Percentiles rank a stretch among this genome's conserved stretches.
Evolutionary conservation across 2,113 vertebrate species (phyloP).

Genomic region (Urocolius indicus): DNA sequence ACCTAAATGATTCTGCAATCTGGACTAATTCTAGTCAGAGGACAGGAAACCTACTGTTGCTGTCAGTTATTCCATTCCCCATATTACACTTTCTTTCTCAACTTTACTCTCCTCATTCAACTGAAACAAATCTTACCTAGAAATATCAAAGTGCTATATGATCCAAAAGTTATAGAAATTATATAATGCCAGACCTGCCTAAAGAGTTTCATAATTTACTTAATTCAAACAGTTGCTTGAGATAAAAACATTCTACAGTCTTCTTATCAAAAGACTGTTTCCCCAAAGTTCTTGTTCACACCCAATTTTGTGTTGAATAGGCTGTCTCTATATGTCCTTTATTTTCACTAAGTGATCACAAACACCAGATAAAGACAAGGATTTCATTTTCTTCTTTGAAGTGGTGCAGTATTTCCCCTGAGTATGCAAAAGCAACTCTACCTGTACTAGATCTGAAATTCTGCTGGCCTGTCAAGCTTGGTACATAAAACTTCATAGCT

Average conservation of each 20-base stretch:
- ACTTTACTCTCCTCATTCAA: not conserved
- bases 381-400: not conserved
- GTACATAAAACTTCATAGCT: not conserved
- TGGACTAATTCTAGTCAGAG: not conserved
- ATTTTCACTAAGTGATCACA: not conserved
- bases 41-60: not conserved
- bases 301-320: not conserved
- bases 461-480: not conserved
- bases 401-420: not conserved
- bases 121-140: not conserved
- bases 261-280: not conserved
- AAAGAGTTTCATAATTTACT: not conserved
- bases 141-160: not conserved
- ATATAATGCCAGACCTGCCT: not conserved
- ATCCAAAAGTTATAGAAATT: not conserved
- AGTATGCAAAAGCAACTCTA: not conserved
- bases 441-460: not conserved
- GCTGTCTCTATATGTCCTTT: not conserved
- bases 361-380: not conserved
- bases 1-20: not conserved
- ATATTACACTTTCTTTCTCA: not conserved
- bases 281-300: not conserved
- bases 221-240: not conserved
- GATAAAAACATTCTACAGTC: not conserved
- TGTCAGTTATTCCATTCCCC: not conserved